Conservation (phyloP, 2,797 vertebrate genomes). For the Hyperoplus immaculatus region DNA sequence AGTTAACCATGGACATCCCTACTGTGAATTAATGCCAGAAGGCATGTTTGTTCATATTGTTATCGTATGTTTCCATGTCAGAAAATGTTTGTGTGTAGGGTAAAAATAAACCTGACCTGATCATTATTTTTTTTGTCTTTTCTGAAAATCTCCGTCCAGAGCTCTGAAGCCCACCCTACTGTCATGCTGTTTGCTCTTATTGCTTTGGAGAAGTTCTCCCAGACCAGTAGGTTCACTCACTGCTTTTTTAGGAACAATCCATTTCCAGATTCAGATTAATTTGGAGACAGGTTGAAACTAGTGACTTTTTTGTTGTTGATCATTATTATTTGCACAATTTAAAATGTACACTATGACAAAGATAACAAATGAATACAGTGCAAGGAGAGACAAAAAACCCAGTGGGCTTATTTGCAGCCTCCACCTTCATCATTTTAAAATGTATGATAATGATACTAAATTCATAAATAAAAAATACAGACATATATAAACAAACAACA, state of each 20-base stretch:
- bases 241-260: conserved; percentile 9
- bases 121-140: neutral
- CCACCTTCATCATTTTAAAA: too few species aligned
- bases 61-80: neutral
- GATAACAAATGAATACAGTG: neutral
- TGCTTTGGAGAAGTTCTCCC: conserved; percentile 99
- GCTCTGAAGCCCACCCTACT: conserved; percentile 95
- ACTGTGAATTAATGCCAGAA: neutral
- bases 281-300: neutral
- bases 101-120: neutral
- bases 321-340: too few species aligned
- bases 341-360: too few species aligned
- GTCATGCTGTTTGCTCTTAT: conserved; percentile 99
- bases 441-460: too few species aligned
- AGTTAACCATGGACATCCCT: neutral
- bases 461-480: too few species aligned
- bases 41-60: neutral
- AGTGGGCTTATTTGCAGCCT: too few species aligned
- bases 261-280: neutral
- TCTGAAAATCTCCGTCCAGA: conserved; percentile 81
- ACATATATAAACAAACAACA: too few species aligned
- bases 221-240: conserved; percentile 92
- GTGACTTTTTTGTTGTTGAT: neutral
- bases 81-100: neutral
- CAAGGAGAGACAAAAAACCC: too few species aligned